These are phyloP conservation scores for Ciconia nigra DNA, from an alignment of 2,797 vertebrate species.

Conservation along the genomic window DNA sequence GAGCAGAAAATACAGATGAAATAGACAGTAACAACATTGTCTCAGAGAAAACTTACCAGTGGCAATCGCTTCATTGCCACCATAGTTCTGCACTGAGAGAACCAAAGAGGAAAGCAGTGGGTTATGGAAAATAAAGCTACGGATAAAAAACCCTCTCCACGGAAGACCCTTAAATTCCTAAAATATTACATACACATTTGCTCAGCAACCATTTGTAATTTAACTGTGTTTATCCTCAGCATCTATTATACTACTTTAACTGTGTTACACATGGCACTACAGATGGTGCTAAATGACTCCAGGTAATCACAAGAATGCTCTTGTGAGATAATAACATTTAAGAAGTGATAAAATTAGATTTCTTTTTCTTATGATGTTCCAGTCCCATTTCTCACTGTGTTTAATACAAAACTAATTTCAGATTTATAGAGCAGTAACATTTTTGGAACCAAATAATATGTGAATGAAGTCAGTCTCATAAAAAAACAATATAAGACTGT, in stretches of 20 bases:
- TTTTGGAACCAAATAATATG: neutral
- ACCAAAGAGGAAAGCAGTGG: neutral
- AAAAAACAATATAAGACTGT: neutral
- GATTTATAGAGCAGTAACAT: neutral
- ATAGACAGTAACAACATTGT: neutral
- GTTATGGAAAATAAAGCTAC: neutral
- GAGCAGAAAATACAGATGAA: neutral
- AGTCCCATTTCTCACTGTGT: neutral
- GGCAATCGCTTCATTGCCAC: neutral
- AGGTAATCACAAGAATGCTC: constrained; percentile 27
- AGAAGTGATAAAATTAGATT: neutral
- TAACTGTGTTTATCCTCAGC: neutral
- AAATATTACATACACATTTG: neutral
- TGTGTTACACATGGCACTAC: neutral
- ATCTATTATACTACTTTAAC: neutral
- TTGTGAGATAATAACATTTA: neutral
- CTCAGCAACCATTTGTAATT: constrained; percentile 1
- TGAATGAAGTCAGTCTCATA: neutral
- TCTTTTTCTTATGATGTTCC: neutral
- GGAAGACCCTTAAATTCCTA: neutral
- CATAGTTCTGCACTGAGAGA: neutral
- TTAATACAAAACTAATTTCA: constrained; percentile 4
- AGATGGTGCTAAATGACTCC: constrained; percentile 33
- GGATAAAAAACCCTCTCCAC: neutral
- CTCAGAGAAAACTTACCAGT: neutral